Evolutionary conservation across 2,888 invertebrate species (phyloP), one percentile per base, ranked within the genome.

Genomic region (Stramonita haemastoma): DNA sequence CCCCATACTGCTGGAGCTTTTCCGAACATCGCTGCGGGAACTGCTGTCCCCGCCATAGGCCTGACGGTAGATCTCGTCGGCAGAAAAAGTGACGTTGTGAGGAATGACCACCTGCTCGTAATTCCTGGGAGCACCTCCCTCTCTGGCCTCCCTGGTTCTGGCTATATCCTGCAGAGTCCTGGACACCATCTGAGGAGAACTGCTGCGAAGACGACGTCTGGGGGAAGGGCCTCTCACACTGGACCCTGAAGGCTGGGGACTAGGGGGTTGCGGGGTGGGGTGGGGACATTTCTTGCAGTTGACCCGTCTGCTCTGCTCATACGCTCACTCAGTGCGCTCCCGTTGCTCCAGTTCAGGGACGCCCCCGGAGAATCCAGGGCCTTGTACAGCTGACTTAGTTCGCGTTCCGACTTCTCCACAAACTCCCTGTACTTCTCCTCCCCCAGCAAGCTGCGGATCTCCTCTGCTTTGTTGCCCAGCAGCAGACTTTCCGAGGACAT

Each of bases 51-150:
- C 84, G n/a, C 92, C 92, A 91, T 91, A 94, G 11, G 95, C 95
- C 87, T 95, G 93, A 19, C 92, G 90, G 90, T 95, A 95, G 84
- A 95, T 95, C 90, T 95, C 94, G 91, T 94, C 93, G 26, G 94
- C 91, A n/a, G 95, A 94, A 90, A 94, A 95, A 6, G 93, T 92
- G 66, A 94, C 93, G 89, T 93, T 94, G 89, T 91, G 92, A 19
- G 93, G 91, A 0, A 94, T 91, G 57, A 91, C 91, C 0, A 93
- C 91, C 89, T 94, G 93, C 36, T 94, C 93, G 89, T 94, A 94
- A 87, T 93, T 94, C 87, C 91, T 92, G 60, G 89, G 77, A 66
- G 66, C 84, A 34, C 85, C 83, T 32, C n/a, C 15, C 0, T 83
- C 73, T 19, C 83, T 79, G 32, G 57, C 60, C 29, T 66, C 57